Conservation (phyloP, 2,113 vertebrate species). For the Gavia stellata region DNA sequence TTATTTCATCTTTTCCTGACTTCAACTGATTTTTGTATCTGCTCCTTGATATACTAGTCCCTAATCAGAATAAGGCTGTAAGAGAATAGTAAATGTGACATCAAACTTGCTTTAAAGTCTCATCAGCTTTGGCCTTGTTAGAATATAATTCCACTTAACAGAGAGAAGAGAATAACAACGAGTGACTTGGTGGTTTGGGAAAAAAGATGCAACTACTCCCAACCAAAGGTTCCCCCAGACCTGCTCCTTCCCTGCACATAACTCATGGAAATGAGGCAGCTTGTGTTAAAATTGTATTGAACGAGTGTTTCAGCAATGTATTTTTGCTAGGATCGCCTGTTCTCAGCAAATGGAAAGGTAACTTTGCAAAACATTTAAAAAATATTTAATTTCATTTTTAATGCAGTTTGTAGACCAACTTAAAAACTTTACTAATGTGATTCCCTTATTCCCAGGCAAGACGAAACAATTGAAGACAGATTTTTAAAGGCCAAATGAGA, state of each 20-base stretch:
- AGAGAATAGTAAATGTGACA: slow-evolving; percentile 8
- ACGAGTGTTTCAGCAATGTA: background rate
- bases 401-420: background rate
- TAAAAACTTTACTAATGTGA: background rate
- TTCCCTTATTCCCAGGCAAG: background rate
- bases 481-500: background rate
- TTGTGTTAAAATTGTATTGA: too few species aligned
- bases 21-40: background rate
- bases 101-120: background rate
- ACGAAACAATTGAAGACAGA: background rate
- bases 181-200: background rate
- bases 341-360: background rate
- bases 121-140: background rate
- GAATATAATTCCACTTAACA: background rate
- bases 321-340: background rate
- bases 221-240: background rate
- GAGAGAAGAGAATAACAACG: background rate
- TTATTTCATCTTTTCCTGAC: background rate
- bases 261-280: too few species aligned
- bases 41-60: background rate
- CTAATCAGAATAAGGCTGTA: background rate
- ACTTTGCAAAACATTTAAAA: background rate
- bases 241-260: background rate
- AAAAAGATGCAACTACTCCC: background rate
- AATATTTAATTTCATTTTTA: background rate